Evolutionary conservation across 1,140 invertebrate genomes (phyloP), one percentile per base, ranked within the genome.

Genomic region (Solen grandis): DNA sequence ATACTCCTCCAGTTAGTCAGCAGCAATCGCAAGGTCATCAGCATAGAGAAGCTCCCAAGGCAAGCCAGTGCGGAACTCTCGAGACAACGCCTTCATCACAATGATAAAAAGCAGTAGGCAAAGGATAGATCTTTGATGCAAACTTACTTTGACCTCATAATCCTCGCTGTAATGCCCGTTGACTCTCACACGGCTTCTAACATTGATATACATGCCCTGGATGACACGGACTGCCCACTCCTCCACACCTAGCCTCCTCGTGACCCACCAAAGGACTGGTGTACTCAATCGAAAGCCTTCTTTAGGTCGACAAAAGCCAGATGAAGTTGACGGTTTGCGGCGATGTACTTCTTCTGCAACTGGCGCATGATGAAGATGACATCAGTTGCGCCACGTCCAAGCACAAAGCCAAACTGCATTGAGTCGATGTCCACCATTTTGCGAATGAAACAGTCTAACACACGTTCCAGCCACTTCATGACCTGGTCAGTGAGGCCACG

Each of bases 391-490:
- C 46, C 54, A 8, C 50, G 13, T 8, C 75, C 22, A 57, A 60
- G 41, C 14, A 69, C 25, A 57, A 78, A 68, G 38, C 75, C 60
- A 57, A 78, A 69, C 65, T 69, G 63, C 54, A 69, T 78, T 8
- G 13, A 16, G 31, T 69, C 22, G 22, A 69, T 68, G 31, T 68
- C 33, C 8, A 78, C 65, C 33, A 0, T 55, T 29, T 36, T n/a
- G 22, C 63, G 14, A 25, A 69, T 78, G 59, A 57, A 31, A 0
- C 27, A 46, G 46, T 78, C 62, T 22, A 78, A 25, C 5, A 78
- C 65, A 57, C 63, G 31, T 50, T 78, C 63, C 10, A 69, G 25
- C 63, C 68, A 22, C 31, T 78, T 78, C 63, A 78, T 41, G 29
- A 31, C 57, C n/a, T 38, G 54, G 29, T 78, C 62, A 57, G 8